Conservation (phyloP, 1,140 invertebrate species). For the Leptopilina boulardi region DNA sequence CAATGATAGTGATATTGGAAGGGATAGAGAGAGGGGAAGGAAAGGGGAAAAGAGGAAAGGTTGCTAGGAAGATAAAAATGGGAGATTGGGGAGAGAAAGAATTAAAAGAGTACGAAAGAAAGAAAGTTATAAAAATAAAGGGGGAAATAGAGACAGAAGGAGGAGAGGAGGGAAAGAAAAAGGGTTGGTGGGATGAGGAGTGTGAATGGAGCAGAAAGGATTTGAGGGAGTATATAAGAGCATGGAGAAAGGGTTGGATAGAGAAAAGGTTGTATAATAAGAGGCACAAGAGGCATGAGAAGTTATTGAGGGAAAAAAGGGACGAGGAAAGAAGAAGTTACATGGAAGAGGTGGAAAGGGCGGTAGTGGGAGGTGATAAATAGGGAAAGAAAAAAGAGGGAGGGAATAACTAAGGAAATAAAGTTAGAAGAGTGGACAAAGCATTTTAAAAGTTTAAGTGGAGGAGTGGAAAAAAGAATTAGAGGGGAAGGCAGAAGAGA, state of each 20-base stretch:
- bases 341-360: not conserved
- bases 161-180: not conserved
- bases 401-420: not conserved
- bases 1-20: not conserved
- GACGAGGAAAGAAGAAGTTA: not conserved
- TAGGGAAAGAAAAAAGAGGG: not conserved
- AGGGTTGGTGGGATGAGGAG: not conserved
- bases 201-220: not conserved
- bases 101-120: not conserved
- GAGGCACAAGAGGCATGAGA: not conserved
- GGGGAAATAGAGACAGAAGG: not conserved
- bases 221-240: too few relatives aligned
- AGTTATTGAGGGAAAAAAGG: not conserved
- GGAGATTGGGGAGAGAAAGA: not conserved
- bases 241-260: not conserved
- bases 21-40: too few relatives aligned
- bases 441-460: not conserved
- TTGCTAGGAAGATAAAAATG: not conserved
- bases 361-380: not conserved
- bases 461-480: not conserved
- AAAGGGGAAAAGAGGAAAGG: not conserved
- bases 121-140: not conserved
- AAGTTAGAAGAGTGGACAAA: not conserved
- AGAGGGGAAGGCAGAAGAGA: not conserved
- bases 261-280: too few relatives aligned